Conservation (phyloP, 2,888 invertebrate genomes). For the Caenorhabditis sp. region DNA sequence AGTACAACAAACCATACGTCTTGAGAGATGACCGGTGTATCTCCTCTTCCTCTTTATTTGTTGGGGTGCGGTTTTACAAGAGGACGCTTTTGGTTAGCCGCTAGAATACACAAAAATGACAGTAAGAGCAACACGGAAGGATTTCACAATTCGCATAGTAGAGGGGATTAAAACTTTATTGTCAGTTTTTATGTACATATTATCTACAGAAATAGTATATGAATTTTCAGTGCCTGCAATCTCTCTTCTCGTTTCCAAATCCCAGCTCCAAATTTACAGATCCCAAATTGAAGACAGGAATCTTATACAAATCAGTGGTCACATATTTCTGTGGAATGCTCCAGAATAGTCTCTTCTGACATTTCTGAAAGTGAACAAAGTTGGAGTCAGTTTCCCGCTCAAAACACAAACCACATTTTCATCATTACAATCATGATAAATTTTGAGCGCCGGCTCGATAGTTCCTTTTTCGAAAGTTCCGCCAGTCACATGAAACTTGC, state of each 20-base stretch:
- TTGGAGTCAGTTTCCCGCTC: background rate
- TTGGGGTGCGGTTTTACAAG: conserved; percentile 40
- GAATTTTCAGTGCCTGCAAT: conserved; percentile 53
- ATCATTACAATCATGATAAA: conserved; percentile 71
- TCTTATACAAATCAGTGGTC: conserved; percentile 35
- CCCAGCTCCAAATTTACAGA: conserved; percentile 56
- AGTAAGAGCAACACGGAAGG: too few relatives aligned
- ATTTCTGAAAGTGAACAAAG: conserved; percentile 44
- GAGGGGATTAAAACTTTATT: too few relatives aligned
- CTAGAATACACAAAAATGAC: conserved; percentile 5
- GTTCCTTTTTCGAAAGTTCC: conserved; percentile 53
- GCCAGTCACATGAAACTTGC: conserved; percentile 64
- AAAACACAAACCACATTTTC: conserved; percentile 44
- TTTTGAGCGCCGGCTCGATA: conserved; percentile 66
- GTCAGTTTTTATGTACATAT: too few relatives aligned
- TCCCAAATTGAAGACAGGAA: conserved; percentile 55
- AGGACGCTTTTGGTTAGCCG: conserved; percentile 23
- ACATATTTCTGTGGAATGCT: conserved; percentile 54
- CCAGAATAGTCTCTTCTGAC: conserved; percentile 61
- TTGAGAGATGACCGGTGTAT: conserved; percentile 30
- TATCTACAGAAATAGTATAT: background rate
- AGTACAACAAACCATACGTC: conserved; percentile 17
- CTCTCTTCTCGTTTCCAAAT: conserved; percentile 65
- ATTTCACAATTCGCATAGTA: too few relatives aligned
- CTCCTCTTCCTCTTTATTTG: conserved; percentile 35